A percentile compares a stretch with the other conserved stretches of the same genome.
Evolutionary conservation across 1,140 invertebrate genomes (phyloP).

Genomic region (Ooceraea biroi): DNA sequence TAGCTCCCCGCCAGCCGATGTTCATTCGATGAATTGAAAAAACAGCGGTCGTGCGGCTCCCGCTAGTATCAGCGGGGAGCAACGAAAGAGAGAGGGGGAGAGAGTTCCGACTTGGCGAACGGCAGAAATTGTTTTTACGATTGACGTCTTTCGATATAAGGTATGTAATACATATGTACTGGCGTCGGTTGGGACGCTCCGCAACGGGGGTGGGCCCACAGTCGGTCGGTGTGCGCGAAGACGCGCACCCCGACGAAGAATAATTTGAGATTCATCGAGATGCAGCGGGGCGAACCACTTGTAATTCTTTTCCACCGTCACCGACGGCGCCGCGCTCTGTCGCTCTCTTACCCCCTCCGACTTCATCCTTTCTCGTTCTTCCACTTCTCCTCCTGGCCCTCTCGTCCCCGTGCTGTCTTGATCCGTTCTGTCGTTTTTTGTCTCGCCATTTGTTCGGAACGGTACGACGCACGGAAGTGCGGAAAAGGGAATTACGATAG

Average conservation of each 20-base stretch:
- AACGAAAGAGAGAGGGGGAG: neutral
- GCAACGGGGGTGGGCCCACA: slow-evolving; percentile 25
- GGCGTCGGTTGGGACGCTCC: slow-evolving; percentile 12
- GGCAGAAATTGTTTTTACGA: slow-evolving; percentile 61
- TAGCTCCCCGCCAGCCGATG: slow-evolving; percentile 29
- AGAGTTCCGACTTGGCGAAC: neutral
- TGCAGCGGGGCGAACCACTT: slow-evolving; percentile 83
- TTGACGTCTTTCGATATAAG: slow-evolving; percentile 52
- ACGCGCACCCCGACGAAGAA: slow-evolving; percentile 71
- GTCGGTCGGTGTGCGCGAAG: neutral
- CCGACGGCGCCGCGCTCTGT: slow-evolving; percentile 67
- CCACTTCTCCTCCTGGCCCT: slow-evolving; percentile 63
- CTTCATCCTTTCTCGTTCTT: too few relatives aligned
- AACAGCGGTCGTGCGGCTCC: slow-evolving; percentile 16
- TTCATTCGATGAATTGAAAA: slow-evolving; percentile 51
- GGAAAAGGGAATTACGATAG: slow-evolving; percentile 67
- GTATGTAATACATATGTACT: slow-evolving; percentile 42
- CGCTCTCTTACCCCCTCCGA: slow-evolving; percentile 17
- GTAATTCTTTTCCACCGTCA: slow-evolving; percentile 84
- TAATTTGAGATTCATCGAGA: slow-evolving; percentile 85
- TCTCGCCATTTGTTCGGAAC: slow-evolving; percentile 81
- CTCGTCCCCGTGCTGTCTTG: slow-evolving; percentile 7
- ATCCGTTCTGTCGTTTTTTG: slow-evolving; percentile 74
- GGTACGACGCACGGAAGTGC: slow-evolving; percentile 64
- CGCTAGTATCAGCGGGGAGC: slow-evolving; percentile 7